Evolutionary conservation across 2,797 vertebrate genomes (phyloP).

Genomic region (Urosaurus nigricauda): DNA sequence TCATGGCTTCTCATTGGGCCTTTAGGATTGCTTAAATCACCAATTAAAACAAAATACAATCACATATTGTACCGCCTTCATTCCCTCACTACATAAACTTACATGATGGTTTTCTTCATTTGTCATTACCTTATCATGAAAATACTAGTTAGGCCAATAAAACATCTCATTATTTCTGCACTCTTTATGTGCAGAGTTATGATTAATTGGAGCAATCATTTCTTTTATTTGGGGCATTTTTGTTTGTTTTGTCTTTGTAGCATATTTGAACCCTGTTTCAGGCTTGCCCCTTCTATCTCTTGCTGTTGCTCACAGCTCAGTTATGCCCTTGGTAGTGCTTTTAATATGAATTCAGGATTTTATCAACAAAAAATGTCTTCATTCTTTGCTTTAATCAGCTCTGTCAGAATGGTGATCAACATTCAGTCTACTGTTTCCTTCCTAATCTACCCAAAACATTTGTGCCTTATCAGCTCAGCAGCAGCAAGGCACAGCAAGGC

Average conservation of each 20-base stretch:
- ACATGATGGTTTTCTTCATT: background rate
- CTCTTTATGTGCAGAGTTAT: background rate
- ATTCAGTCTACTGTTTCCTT: background rate
- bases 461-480: background rate
- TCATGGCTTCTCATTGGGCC: background rate
- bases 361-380: slow-evolving; percentile 5
- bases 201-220: background rate
- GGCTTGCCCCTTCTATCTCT: background rate
- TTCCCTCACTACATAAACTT: background rate
- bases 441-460: background rate
- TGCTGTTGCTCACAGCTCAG: background rate
- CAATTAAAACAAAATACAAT: background rate
- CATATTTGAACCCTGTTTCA: background rate
- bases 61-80: background rate
- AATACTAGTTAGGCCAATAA: background rate
- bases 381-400: slow-evolving; percentile 18
- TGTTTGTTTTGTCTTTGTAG: background rate
- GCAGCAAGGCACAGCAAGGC: background rate
- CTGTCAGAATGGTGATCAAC: slow-evolving; percentile 9
- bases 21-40: background rate
- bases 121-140: background rate
- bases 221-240: background rate
- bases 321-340: background rate
- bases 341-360: slow-evolving; percentile 27
- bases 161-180: background rate